Evolutionary conservation across 1,140 invertebrate species (phyloP), one percentile per base, ranked within the genome.

Genomic region (Dinothrombium tinctorium): DNA sequence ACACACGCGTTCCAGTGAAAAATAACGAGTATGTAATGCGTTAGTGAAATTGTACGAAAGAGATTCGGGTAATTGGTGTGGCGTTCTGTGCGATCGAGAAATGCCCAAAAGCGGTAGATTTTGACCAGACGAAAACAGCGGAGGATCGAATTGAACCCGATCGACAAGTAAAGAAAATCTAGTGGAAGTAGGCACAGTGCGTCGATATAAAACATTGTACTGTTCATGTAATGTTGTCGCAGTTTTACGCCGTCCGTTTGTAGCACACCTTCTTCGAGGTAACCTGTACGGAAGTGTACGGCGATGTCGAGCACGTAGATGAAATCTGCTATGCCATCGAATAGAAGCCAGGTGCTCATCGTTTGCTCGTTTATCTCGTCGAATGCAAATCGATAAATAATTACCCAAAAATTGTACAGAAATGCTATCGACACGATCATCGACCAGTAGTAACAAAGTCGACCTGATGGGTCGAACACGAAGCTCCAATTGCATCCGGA

Each of bases 1-100:
- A 95, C 67, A 67, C 89, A 95, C 49, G 89, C 86, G 62, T 96
- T 96, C 89, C 89, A 96, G 68, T 96, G 90, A 66, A 95, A 95
- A 61, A 94, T 87, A 60, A 90, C 84, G 62, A 95, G 67, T 52
- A 94, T 70, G 65, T 92, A 92, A 67, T 95, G 86, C 57, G 90
- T 80, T 51, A 94, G 68, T 53, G 81, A 80, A 6, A 62, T 72
- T 43, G 83, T 87, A 50, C 89, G 73, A 67, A 95, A 87, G 56
- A 94, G 68, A 65, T 96, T 96, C 43, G 89, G 89, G 64, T 94
- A 96, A 63, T 95, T 95, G 33, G 89, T 95, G 59, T 98, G 89
- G 47, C 90, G 69, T 59, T 98, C 90, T 31, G 87, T 95, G 42
- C 87, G 69, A 62, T 98, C 89, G 73, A 95, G 80, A 60, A 95